phyloP scores from a whole-genome alignment of 2,888 invertebrate genomes.

The Stramonita haemastoma region DNA sequence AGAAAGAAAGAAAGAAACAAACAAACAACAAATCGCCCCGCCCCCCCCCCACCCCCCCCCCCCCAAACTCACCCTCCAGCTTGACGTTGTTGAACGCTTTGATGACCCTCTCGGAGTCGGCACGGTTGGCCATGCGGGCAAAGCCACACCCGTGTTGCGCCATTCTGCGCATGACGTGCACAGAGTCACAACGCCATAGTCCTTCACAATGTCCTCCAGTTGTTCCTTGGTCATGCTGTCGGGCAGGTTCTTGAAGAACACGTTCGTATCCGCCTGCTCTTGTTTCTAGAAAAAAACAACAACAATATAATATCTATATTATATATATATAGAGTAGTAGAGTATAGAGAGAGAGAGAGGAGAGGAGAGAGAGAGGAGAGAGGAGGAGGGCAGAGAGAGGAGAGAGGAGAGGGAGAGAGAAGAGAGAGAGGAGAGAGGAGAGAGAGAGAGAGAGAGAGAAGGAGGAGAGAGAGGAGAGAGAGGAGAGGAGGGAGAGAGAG shows the following conservation, averaged over 20 bases:
- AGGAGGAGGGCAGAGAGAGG: no score
- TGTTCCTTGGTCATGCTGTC: neutral
- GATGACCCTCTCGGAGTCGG: conserved; percentile 9
- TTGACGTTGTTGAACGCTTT: neutral
- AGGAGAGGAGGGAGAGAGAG: no score
- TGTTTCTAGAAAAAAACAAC: neutral
- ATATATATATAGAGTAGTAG: neutral
- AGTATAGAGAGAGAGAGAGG: neutral
- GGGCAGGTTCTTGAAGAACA: conserved; percentile 23
- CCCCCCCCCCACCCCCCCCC: no score
- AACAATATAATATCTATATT: neutral
- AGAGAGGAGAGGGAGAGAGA: no score
- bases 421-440: no score
- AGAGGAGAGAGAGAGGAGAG: neutral
- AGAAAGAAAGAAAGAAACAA: no score
- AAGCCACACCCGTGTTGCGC: neutral
- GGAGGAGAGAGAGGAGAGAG: no score
- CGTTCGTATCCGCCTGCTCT: conserved; percentile 23
- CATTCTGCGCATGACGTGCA: conserved; percentile 14
- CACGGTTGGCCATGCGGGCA: neutral
- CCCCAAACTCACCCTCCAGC: neutral
- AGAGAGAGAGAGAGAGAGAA: neutral
- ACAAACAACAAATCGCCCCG: no score
- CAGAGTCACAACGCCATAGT: neutral
- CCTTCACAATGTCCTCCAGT: neutral